Conservation (phyloP, 2,797 vertebrate genomes). For the Cossypha caffra region DNA sequence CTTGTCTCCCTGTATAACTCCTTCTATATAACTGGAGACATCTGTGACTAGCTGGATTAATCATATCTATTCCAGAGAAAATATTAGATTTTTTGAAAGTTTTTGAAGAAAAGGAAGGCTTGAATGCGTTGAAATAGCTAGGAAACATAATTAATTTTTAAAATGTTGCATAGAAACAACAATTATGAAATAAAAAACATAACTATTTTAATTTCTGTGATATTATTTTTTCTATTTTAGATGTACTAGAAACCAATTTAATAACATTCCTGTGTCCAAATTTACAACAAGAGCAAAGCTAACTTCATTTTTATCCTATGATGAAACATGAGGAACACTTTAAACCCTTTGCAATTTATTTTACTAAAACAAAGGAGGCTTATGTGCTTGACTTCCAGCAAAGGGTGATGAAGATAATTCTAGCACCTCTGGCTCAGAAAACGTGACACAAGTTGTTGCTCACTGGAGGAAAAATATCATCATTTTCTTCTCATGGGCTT, state of each 20-base stretch:
- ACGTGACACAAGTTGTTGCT: accelerated
- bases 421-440: not conserved
- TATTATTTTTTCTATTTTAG: not conserved
- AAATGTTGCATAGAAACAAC: not conserved
- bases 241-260: not conserved
- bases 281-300: not conserved
- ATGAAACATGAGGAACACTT: not conserved
- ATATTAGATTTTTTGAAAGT: accelerated
- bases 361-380: not conserved
- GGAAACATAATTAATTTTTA: not conserved
- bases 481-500: not conserved
- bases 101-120: not conserved
- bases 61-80: not conserved
- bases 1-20: not conserved
- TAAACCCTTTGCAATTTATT: not conserved
- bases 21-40: not conserved
- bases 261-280: not conserved
- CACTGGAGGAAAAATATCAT: not conserved
- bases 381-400: not conserved
- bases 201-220: not conserved
- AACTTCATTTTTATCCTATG: too few species aligned
- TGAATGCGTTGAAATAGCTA: not conserved
- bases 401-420: not conserved
- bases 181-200: not conserved
- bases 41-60: not conserved